These are phyloP conservation scores for Hemichromis elongatus DNA, from an alignment of 2,113 vertebrate species.

Conservation along the genomic window DNA sequence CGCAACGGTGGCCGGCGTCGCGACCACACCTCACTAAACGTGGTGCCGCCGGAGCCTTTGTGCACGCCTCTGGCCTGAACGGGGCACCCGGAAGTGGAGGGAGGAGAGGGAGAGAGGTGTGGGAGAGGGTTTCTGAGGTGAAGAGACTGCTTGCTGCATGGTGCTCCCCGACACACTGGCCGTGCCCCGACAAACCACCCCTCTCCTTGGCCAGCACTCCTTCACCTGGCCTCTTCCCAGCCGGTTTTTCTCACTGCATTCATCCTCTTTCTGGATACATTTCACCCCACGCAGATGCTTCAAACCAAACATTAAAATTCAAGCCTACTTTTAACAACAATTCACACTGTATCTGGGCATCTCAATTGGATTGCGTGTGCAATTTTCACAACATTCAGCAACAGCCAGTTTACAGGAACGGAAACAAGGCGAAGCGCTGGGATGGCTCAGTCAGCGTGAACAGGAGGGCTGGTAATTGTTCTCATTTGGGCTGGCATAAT, in stretches of 20 bases:
- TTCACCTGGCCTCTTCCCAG: constrained; percentile 23
- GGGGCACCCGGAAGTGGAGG: constrained; percentile 56
- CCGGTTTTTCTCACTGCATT: constrained; percentile 35
- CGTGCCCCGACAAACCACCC: background rate
- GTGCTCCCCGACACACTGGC: constrained; percentile 2
- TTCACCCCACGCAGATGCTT: background rate
- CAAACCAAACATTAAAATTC: background rate
- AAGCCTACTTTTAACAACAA: background rate
- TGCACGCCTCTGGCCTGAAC: constrained; percentile 38
- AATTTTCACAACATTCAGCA: background rate
- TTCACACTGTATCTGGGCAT: background rate
- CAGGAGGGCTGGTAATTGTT: constrained; percentile 50
- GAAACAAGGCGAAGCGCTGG: background rate
- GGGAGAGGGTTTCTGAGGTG: constrained; percentile 34
- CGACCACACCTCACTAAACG: constrained; percentile 63
- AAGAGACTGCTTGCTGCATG: constrained; percentile 9
- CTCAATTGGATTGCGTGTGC: background rate
- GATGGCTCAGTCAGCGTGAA: constrained; percentile 22
- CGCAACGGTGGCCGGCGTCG: constrained; percentile 32
- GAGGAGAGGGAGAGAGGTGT: constrained; percentile 12
- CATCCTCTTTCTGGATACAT: constrained; percentile 27
- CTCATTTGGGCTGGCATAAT: constrained; percentile 53
- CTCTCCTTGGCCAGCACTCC: background rate
- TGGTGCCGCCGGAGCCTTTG: constrained; percentile 52
- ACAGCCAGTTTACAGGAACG: background rate